Base-by-base conservation (phyloP, 1,140 invertebrate genomes). In the Brachystomella parvula region DNA sequence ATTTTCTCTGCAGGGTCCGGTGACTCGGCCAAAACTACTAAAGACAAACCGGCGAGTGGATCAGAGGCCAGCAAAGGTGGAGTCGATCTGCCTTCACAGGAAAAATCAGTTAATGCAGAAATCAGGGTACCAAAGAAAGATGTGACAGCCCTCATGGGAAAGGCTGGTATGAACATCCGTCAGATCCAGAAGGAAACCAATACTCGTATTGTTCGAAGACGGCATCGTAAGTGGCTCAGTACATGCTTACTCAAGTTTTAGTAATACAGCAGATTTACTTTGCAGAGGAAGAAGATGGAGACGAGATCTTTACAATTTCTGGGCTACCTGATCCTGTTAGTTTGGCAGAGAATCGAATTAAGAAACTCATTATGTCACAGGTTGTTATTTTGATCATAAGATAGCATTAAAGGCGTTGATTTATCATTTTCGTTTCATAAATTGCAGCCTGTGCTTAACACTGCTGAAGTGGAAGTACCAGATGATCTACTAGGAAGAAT, bases 201-300 rank as follows among this genome's bases (percentile, higher is more conserved):
- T 28, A 72, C 71, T 56, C 9, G 12, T 28, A 56, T 56, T 56
- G 6, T 56, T n/a, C 39, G 6, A 9, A 15, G 53, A 56, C 53
- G 6, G 6, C 26, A 24, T 15, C 53, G 6, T 56, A 12, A 9
- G 9, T 9, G 39, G 53, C 12, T 56, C 26, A 28, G 12, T 12
- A 15, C 9, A 21, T 56, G 9, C 53, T 9, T 21, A 15, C 12
- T 56, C 26, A 6, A 12, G 53, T 9, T 9, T 12, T 44, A 12
- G 9, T 9, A 44, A 44, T 9, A n/a, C 39, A 44, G 9, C 39
- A 44, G 9, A 44, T 12, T 9, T n/a, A 44, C 9, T 44, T 31
- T 56, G 39, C 35, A 72, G 67, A 62, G 31, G 32, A 67, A 1
- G 67, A 65, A 24, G 67, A 69, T 26, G 71, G 71, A 26, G 71